Evolutionary conservation across 2,113 vertebrate species (phyloP).

Genomic region (Ramphastos sulfuratus): DNA sequence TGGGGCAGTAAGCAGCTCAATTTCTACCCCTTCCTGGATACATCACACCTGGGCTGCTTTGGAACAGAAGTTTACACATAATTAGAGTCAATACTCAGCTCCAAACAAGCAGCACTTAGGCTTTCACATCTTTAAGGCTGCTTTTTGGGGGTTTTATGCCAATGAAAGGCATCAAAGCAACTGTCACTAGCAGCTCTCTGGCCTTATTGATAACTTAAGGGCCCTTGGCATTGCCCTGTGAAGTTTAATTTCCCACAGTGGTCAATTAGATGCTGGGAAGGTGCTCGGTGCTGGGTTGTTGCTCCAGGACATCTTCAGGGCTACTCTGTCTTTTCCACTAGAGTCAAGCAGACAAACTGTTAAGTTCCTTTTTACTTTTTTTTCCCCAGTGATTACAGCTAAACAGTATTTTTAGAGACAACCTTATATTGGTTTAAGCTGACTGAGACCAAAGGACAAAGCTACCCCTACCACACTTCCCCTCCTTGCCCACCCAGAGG

Average conservation of each 20-base stretch:
- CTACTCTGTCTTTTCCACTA: neutral
- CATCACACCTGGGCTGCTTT: neutral
- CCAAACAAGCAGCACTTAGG: neutral
- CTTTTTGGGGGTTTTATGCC: neutral
- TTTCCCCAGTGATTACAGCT: neutral
- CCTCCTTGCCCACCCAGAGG: no score
- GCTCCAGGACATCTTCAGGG: constrained; percentile 49
- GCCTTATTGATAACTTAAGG: constrained; percentile 56
- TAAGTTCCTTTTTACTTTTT: neutral
- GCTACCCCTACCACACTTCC: no score
- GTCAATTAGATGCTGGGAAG: constrained; percentile 57
- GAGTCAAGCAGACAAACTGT: neutral
- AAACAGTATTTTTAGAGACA: neutral
- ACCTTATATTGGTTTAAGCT: no score
- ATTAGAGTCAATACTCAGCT: neutral
- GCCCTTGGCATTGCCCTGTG: constrained; percentile 22
- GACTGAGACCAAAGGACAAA: no score
- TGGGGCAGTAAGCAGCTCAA: neutral
- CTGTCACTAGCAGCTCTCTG: constrained; percentile 44
- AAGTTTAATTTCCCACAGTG: constrained; percentile 73
- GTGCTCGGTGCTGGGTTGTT: neutral
- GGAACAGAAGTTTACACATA: neutral
- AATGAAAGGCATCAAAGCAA: constrained; percentile 54
- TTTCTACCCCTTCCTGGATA: neutral
- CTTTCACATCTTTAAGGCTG: neutral